phyloP scores from a whole-genome alignment of 1,140 invertebrate genomes.

The Aleiodes sp. region DNA sequence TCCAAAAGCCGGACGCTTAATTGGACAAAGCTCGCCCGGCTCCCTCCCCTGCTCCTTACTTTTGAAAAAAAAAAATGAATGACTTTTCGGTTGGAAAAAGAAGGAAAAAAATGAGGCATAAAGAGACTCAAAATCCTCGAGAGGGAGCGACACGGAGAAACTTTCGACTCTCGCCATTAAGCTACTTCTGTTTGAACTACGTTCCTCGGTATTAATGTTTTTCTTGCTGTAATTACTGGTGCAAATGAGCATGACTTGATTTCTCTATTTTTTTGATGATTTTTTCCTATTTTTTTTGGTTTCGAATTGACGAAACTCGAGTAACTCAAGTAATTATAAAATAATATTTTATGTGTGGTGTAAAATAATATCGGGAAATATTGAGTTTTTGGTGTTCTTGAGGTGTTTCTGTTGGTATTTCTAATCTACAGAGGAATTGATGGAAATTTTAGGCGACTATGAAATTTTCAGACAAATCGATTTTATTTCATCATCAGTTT shows the following conservation, averaged over 20 bases:
- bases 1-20: constrained; percentile 63
- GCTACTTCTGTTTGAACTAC: constrained; percentile 11
- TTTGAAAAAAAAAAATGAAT: constrained; percentile 45
- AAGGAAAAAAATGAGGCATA: neutral
- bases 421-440: too few species aligned
- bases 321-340: too few species aligned
- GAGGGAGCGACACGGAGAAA: constrained; percentile 8
- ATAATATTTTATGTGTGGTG: too few species aligned
- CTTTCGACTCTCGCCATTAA: constrained; percentile 9
- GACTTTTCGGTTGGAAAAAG: neutral
- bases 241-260: neutral
- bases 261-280: too few species aligned
- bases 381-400: too few species aligned
- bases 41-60: neutral
- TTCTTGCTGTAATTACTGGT: constrained; percentile 10
- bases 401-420: too few species aligned
- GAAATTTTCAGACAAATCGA: too few species aligned
- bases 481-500: too few species aligned
- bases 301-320: too few species aligned
- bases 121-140: constrained; percentile 13
- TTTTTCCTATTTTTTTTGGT: too few species aligned
- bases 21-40: constrained; percentile 61
- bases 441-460: too few species aligned
- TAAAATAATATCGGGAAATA: too few species aligned
- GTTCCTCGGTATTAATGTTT: constrained; percentile 8